Evolutionary conservation across 2,797 vertebrate species (phyloP), one percentile per base, ranked within the genome.

Genomic region (Neopelma chrysocephalum): DNA sequence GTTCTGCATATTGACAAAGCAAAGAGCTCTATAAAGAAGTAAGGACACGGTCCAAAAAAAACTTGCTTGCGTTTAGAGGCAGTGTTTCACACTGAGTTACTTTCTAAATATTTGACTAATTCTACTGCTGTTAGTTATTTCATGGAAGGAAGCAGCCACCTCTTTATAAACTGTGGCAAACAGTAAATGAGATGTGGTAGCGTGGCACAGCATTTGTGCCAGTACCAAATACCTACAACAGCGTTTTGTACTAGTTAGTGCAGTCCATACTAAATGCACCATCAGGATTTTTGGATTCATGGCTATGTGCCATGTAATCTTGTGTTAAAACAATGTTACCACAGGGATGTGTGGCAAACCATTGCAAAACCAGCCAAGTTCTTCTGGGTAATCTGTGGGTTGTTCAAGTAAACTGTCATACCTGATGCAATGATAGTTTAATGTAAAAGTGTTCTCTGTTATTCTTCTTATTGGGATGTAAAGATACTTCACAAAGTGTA

Each of bases 1-100:
- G 42, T 87, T 92, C 62, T 94, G 36, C 43, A 5, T 95, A 71
- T 89, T 93, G 93, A 93, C 94, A 85, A 65, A 93, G 75, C 48
- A 82, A 71, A 85, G 32, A 80, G 9, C 36, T 73, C 38, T 72
- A 3, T 48, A 36, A 93, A 92, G 36, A 45, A 82, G 90, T 64
- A 94, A 93, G 75, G 65, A 36, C 62, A 56, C 40, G 0, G 0
- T 78, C 31, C 10, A 25, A 76, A 86, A 88, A 75, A n/a, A 54
- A n/a, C 10, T 18, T 84, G 22, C 80, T 90, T 92, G 34, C 58
- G 88, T 80, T 93, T 79, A 77, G 23, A 42, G 29, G 64, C 27
- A 58, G 47, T 48, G 26, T 66, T 86, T 92, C 20, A 64, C 36
- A 45, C 36, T 58, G 76, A 25, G 53, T 84, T 84, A 43, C 26